Base-by-base conservation (phyloP, 2,888 invertebrate species). In the Lasioglossum morio region DNA sequence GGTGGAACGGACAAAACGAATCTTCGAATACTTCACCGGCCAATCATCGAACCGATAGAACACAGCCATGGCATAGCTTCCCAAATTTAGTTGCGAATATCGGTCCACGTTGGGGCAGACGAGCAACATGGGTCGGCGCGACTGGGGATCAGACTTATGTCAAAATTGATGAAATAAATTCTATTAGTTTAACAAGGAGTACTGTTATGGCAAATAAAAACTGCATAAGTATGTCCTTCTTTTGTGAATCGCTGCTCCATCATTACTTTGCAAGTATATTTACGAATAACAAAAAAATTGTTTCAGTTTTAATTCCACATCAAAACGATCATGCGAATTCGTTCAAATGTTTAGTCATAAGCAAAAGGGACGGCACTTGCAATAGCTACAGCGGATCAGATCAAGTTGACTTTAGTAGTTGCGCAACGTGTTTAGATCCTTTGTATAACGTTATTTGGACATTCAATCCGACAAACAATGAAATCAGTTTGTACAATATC, bases 81-180 rank as follows among this genome's bases (percentile, higher is more conserved):
- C 98, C 98, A 1, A 97, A 97, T 8, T 95, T 97, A 3, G 97
- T 99, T 48, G 97, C 98, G 0, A 97, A 97, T 77, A 96, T 98
- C 72, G 99, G 99, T 0, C 97, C 98, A 0, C 97, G 97, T 82
- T 97, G 97, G 95, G 98, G 99, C 0, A 97, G 98, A 90, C 97
- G 98, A 92, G 99, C 98, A 0, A 98, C 98, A 0, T 99, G 99
- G 98, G 97, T 99, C 27, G 98, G 98, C 1, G 99, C 99, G 7
- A 98, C 98, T n/a, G 99, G 98, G 0, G 99, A 99, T 96, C 98
- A 98, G 95, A 99, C 99, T 1, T 99, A 98, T 94, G 96, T 99
- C 75, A 98, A 97, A 84, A 93, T 99, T 79, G 98, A 99, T 90
- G 99, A 99, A 95, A 98, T 99, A 87, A 99, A 99, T 95, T 97